A percentile compares a stretch with the other conserved stretches of the same genome.
Evolutionary conservation across 1,140 invertebrate species (phyloP).

Genomic region (Scaptodrosophila lebanonensis): DNA sequence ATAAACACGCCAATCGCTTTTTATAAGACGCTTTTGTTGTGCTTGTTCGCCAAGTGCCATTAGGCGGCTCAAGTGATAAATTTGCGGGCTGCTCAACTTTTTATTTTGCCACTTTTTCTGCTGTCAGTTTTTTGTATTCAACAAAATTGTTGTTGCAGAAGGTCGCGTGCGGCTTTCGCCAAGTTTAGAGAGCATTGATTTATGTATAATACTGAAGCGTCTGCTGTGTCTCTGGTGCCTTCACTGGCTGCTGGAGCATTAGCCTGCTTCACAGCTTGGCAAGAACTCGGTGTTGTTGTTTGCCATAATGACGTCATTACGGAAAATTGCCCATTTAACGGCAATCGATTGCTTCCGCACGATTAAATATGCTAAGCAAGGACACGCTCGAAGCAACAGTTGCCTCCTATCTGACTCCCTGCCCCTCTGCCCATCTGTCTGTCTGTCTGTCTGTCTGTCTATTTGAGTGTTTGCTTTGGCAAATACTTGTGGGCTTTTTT

Average conservation of each 20-base stretch:
- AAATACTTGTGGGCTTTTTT: conserved; percentile 1
- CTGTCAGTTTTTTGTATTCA: neutral
- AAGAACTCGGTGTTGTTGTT: too few relatives aligned
- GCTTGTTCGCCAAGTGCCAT: conserved; percentile 58
- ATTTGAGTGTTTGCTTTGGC: conserved; percentile 11
- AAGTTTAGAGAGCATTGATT: conserved; percentile 62
- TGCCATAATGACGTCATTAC: conserved; percentile 66
- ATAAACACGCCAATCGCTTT: conserved; percentile 63
- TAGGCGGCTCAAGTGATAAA: conserved; percentile 72
- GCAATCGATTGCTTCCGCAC: conserved; percentile 69
- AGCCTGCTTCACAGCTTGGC: conserved; percentile 1
- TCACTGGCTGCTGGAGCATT: conserved; percentile 8
- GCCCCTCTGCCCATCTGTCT: neutral
- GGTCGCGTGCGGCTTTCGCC: conserved; percentile 56
- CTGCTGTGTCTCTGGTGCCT: conserved; percentile 7
- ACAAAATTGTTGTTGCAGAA: conserved; percentile 19
- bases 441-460: neutral
- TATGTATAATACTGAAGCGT: conserved; percentile 41
- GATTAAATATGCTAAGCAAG: conserved; percentile 62
- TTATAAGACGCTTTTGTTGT: conserved; percentile 68
- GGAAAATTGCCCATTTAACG: conserved; percentile 62
- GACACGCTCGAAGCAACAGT: conserved; percentile 47
- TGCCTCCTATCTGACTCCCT: conserved; percentile 10
- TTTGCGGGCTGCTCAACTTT: conserved; percentile 53
- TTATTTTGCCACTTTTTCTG: neutral